A percentile compares a stretch with the other conserved stretches of the same genome.
phyloP scores from a whole-genome alignment of 30 jellyfish, hydroid and myxozoan genomes.

The Rhopilema esculentum region DNA sequence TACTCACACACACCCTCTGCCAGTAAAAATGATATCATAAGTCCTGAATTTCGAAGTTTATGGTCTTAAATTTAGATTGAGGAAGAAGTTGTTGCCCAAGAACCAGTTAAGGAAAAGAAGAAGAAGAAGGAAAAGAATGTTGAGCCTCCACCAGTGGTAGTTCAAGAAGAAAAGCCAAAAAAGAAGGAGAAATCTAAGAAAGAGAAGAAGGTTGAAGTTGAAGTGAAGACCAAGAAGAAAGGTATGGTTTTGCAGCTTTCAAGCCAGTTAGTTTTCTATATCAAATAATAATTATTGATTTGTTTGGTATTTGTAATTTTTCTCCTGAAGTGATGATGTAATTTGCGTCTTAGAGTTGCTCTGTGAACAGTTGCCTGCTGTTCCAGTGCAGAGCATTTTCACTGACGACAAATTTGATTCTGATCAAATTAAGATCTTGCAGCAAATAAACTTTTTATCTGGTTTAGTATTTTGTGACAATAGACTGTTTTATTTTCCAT shows the following conservation, averaged over 20 bases:
- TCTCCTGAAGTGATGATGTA: constrained; percentile 40
- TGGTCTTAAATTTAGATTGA: constrained; percentile 13
- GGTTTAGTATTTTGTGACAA: too few species aligned
- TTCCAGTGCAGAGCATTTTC: constrained; percentile 39
- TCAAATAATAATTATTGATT: too few species aligned
- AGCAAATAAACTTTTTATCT: too few species aligned
- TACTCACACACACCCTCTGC: too few species aligned
- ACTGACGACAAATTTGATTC: constrained; percentile 23
- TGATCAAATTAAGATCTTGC: constrained; percentile 6
- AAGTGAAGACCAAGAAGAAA: constrained; percentile 10
- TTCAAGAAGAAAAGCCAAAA: constrained; percentile 41
- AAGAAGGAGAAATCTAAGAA: constrained; percentile 15
- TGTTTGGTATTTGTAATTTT: too few species aligned
- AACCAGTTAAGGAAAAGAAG: constrained; percentile 60
- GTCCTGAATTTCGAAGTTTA: neutral
- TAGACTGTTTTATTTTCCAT: too few species aligned
- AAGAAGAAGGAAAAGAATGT: constrained; percentile 28
- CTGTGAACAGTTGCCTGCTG: constrained; percentile 73
- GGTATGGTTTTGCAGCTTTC: too few species aligned
- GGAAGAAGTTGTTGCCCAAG: constrained; percentile 49
- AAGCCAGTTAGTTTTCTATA: too few species aligned
- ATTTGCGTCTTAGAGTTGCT: constrained; percentile 60
- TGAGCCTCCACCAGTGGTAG: constrained; percentile 23
- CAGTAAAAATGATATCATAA: too few species aligned
- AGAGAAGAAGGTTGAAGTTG: constrained; percentile 22